Percentiles rank a stretch among this genome's conserved stretches.
Evolutionary conservation across 1,140 invertebrate species (phyloP).

Genomic region (Harpegnathos saltator): DNA sequence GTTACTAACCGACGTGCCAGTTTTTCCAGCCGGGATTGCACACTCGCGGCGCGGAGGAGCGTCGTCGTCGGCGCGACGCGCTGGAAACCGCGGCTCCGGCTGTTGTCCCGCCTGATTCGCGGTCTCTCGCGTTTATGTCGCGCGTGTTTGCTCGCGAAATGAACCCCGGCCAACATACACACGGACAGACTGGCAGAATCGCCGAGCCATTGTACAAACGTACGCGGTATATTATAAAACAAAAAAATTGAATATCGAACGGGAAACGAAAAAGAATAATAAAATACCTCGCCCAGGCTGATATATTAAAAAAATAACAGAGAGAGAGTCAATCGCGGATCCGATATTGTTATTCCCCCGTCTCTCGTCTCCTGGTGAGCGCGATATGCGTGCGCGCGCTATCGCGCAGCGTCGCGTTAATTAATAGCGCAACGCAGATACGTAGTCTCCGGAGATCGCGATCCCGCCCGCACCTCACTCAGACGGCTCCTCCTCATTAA

Average conservation of each 20-base stretch:
- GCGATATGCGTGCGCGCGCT: too few species aligned
- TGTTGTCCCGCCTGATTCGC: slow-evolving; percentile 39
- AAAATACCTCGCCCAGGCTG: slow-evolving; percentile 1
- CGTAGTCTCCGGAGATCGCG: too few species aligned
- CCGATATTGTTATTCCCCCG: too few species aligned
- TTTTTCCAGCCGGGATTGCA: slow-evolving; percentile 39
- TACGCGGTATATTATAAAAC: slow-evolving; percentile 1
- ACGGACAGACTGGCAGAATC: background rate
- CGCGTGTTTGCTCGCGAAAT: slow-evolving; percentile 36
- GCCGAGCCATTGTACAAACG: background rate
- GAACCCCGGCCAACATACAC: slow-evolving; percentile 36
- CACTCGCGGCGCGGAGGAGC: slow-evolving; percentile 1
- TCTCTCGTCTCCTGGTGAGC: too few species aligned
- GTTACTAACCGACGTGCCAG: slow-evolving; percentile 5
- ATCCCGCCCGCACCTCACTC: too few species aligned
- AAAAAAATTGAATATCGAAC: too few species aligned
- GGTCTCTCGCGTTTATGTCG: background rate
- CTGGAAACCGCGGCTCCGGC: slow-evolving; percentile 8
- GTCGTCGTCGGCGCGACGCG: slow-evolving; percentile 10
- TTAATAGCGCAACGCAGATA: too few species aligned
- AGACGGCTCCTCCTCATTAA: too few species aligned
- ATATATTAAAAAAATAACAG: too few species aligned
- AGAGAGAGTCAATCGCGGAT: too few species aligned
- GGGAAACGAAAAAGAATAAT: too few species aligned
- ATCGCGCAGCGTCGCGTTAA: background rate